Conservation (phyloP, 2,888 invertebrate genomes). For the Pteria penguin region DNA sequence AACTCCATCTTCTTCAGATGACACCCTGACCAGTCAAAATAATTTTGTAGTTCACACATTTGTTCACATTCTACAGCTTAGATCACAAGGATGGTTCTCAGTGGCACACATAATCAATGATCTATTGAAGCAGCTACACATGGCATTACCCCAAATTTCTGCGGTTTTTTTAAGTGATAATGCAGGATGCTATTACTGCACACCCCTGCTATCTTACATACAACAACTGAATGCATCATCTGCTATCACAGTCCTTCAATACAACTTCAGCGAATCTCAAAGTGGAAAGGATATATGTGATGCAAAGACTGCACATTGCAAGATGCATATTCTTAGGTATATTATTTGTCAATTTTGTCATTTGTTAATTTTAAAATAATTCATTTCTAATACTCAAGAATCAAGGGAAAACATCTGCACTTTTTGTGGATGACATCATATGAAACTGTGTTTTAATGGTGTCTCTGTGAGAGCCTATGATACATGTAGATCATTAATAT, state of each 20-base stretch:
- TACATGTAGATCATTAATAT: too few relatives aligned
- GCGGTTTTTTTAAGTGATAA: conserved; percentile 21
- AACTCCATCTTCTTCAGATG: not conserved
- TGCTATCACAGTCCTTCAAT: not conserved
- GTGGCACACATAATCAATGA: conserved; percentile 19
- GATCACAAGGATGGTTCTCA: conserved; percentile 18
- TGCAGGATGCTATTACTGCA: conserved; percentile 18
- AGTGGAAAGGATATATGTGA: conserved; percentile 20
- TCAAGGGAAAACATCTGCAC: too few relatives aligned
- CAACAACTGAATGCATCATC: not conserved
- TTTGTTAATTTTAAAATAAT: too few relatives aligned
- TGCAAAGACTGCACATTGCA: too few relatives aligned
- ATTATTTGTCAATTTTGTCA: not conserved
- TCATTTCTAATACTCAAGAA: too few relatives aligned
- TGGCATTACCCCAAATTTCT: not conserved
- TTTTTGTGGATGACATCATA: too few relatives aligned
- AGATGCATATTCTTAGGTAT: too few relatives aligned
- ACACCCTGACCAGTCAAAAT: not conserved
- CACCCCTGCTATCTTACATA: conserved; percentile 5
- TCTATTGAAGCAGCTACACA: not conserved
- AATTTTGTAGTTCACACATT: not conserved
- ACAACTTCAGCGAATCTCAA: conserved; percentile 23
- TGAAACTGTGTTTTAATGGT: too few relatives aligned
- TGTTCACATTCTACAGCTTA: conserved; percentile 2
- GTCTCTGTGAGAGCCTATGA: too few relatives aligned